A percentile compares a stretch with the other conserved stretches of the same genome.
phyloP scores from a whole-genome alignment of 2,113 vertebrate species.

The Chunga burmeisteri region DNA sequence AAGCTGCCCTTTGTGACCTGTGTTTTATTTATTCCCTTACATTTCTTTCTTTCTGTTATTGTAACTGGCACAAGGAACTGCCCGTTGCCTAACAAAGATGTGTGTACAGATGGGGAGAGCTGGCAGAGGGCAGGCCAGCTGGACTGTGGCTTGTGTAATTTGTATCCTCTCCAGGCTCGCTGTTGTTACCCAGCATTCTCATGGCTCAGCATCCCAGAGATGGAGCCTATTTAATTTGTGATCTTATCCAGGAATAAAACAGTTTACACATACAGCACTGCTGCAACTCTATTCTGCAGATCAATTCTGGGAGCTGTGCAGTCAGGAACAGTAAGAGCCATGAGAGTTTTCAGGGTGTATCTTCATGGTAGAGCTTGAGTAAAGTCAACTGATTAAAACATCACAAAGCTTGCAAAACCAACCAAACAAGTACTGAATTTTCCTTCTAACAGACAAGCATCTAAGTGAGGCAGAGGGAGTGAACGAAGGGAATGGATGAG shows the following conservation, averaged over 20 bases:
- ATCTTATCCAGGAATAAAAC: background rate
- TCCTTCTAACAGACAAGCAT: background rate
- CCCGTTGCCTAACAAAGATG: background rate
- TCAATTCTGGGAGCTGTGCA: background rate
- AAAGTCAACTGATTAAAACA: background rate
- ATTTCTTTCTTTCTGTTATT: background rate
- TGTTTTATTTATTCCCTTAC: background rate
- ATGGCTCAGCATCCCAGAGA: background rate
- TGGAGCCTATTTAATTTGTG: background rate
- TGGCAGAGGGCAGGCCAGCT: background rate
- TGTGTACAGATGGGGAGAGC: background rate
- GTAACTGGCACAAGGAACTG: background rate
- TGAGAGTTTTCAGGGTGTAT: background rate
- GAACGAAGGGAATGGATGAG: background rate
- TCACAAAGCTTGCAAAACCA: background rate
- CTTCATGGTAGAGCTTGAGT: background rate
- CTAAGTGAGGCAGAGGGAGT: background rate
- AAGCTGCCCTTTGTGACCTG: background rate
- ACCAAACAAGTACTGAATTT: background rate
- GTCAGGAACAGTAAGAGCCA: background rate
- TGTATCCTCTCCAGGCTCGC: background rate
- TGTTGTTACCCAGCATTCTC: background rate
- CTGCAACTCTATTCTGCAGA: background rate
- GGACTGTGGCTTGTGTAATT: background rate
- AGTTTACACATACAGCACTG: background rate